phyloP scores from a whole-genome alignment of 2,113 vertebrate species.

The Merops nubicus region DNA sequence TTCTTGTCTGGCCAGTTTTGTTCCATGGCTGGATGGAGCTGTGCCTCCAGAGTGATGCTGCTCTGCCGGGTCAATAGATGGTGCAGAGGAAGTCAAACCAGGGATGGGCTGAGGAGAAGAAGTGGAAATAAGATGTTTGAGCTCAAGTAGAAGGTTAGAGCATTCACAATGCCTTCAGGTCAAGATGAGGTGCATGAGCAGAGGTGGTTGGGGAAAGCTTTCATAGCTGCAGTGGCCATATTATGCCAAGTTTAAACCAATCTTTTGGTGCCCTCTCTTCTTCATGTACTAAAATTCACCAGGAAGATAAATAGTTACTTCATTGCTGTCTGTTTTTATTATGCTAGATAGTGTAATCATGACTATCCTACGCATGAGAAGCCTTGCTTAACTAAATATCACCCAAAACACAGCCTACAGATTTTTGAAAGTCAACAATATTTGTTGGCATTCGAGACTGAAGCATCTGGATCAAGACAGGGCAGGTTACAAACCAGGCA shows the following conservation, averaged over 20 bases:
- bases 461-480: not conserved
- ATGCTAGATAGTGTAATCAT: constrained; percentile 46
- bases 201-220: not conserved
- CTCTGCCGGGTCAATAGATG: not conserved
- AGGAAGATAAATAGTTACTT: constrained; percentile 36
- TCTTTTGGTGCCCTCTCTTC: not conserved
- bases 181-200: not conserved
- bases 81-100: not conserved
- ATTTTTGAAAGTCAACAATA: constrained; percentile 19
- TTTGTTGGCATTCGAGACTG: not conserved
- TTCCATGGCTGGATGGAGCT: not conserved
- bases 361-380: not conserved
- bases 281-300: not conserved
- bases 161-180: constrained; percentile 7
- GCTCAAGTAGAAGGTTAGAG: not conserved
- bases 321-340: constrained; percentile 47
- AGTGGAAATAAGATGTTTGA: not conserved
- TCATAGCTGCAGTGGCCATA: fast-evolving
- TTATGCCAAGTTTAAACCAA: not conserved
- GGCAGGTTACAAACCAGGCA: not conserved
- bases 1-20: fast-evolving
- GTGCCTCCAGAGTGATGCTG: not conserved
- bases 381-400: not conserved
- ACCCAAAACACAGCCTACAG: not conserved
- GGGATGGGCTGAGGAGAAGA: not conserved